Evolutionary conservation across 2,797 vertebrate species (phyloP).

Genomic region (Falco novaeseelandiae): DNA sequence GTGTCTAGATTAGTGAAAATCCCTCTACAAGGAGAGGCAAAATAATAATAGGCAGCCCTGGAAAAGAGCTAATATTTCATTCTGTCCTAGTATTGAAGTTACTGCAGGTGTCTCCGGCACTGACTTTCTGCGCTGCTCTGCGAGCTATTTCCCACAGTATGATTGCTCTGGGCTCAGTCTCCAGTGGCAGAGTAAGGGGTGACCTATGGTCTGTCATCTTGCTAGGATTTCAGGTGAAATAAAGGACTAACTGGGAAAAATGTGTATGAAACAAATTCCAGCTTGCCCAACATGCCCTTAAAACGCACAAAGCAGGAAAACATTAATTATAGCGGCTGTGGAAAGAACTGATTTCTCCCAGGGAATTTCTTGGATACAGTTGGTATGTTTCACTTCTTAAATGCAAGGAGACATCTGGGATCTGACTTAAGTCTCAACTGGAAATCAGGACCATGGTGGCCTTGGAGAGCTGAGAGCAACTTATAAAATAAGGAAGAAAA

Average conservation of each 20-base stretch:
- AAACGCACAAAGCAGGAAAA: neutral
- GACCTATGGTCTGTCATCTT: neutral
- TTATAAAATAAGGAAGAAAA: neutral
- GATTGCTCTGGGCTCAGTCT: neutral
- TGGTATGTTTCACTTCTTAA: accelerated
- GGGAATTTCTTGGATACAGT: accelerated
- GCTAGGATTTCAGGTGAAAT: neutral
- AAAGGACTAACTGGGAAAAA: neutral
- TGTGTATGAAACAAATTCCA: neutral
- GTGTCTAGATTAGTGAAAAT: neutral
- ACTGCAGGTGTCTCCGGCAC: neutral
- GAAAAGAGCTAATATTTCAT: neutral
- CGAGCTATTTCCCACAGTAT: neutral
- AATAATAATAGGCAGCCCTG: neutral
- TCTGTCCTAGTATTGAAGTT: neutral
- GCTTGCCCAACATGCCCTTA: neutral
- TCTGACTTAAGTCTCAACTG: neutral
- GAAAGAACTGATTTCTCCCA: neutral
- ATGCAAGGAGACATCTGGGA: neutral
- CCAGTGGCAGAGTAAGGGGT: neutral
- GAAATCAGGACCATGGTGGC: neutral
- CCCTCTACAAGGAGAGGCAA: neutral
- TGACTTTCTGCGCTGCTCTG: neutral
- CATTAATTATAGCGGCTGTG: neutral
- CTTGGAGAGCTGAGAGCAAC: neutral